Evolutionary conservation across 2,888 invertebrate species (phyloP).

Genomic region (Carcina quercana): DNA sequence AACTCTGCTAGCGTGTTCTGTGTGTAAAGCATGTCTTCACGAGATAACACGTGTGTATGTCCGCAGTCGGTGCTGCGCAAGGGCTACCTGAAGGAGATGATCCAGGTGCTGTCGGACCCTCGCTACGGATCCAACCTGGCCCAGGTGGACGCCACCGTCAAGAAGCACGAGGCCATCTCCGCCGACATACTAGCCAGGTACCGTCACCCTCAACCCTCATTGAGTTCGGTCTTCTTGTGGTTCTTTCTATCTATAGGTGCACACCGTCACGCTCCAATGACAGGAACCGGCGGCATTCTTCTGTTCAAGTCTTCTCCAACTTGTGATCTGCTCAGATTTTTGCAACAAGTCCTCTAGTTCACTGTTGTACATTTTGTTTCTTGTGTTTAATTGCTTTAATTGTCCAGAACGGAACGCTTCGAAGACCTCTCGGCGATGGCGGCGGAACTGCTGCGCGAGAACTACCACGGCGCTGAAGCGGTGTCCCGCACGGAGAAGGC

Average conservation of each 20-base stretch:
- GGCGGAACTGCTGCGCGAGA: constrained; percentile 91
- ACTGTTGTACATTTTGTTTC: no score
- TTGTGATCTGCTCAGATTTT: no score
- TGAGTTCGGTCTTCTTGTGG: no score
- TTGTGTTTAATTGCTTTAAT: no score
- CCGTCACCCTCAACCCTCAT: no score
- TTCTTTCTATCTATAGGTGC: no score
- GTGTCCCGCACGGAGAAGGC: constrained; percentile 82
- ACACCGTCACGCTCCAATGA: no score
- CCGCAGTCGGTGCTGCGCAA: constrained; percentile 89
- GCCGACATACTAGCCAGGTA: constrained; percentile 95
- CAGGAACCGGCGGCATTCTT: no score
- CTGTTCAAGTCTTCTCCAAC: no score
- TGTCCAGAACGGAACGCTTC: constrained; percentile 94
- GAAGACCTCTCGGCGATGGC: constrained; percentile 96
- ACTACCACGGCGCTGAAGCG: constrained; percentile 91
- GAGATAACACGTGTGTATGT: neutral
- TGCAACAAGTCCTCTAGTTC: no score
- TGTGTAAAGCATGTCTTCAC: no score
- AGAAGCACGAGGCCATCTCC: constrained; percentile 98
- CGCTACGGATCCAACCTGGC: constrained; percentile 92
- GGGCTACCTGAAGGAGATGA: constrained; percentile 98
- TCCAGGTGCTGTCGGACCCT: constrained; percentile 93
- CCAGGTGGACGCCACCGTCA: constrained; percentile 97
- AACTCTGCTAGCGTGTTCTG: no score